A percentile compares a stretch with the other conserved stretches of the same genome.
Evolutionary conservation across 2,113 vertebrate species (phyloP).

Genomic region (Caranx ignobilis): DNA sequence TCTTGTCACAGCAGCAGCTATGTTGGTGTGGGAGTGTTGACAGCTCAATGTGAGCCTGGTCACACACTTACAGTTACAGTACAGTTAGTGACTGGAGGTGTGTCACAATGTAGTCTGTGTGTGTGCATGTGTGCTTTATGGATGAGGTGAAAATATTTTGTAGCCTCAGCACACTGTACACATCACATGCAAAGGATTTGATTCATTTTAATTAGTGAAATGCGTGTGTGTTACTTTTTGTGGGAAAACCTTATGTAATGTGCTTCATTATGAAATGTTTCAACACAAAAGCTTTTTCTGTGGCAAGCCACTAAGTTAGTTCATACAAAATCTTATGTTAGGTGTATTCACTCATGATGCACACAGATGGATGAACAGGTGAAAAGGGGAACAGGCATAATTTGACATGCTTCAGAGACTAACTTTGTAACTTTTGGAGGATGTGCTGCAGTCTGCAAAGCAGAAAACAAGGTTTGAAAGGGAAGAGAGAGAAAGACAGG

Average conservation of each 20-base stretch:
- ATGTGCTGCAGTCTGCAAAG: constrained; percentile 67
- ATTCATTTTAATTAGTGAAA: constrained; percentile 10
- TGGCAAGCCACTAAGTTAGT: constrained; percentile 8
- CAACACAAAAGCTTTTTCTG: not conserved
- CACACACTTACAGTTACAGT: constrained; percentile 38
- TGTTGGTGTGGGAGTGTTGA: constrained; percentile 54
- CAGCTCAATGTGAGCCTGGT: constrained; percentile 40
- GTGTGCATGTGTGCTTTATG: constrained; percentile 16
- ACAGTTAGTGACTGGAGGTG: not conserved
- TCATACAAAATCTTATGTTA: constrained; percentile 28
- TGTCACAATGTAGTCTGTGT: constrained; percentile 16
- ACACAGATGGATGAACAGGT: not conserved
- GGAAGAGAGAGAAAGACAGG: constrained; percentile 23
- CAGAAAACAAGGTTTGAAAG: constrained; percentile 47
- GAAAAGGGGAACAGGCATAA: not conserved
- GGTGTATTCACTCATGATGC: not conserved
- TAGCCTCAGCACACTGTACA: constrained; percentile 1
- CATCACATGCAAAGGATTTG: not conserved
- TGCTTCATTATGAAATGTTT: not conserved
- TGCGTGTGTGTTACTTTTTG: not conserved
- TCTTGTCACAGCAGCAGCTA: constrained; percentile 56
- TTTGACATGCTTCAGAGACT: constrained; percentile 65
- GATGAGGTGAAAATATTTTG: constrained; percentile 5
- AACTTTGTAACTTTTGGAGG: constrained; percentile 70
- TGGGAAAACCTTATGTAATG: not conserved